Evolutionary conservation across 2,888 invertebrate genomes (phyloP).

Genomic region (Phyllotreta striolata): DNA sequence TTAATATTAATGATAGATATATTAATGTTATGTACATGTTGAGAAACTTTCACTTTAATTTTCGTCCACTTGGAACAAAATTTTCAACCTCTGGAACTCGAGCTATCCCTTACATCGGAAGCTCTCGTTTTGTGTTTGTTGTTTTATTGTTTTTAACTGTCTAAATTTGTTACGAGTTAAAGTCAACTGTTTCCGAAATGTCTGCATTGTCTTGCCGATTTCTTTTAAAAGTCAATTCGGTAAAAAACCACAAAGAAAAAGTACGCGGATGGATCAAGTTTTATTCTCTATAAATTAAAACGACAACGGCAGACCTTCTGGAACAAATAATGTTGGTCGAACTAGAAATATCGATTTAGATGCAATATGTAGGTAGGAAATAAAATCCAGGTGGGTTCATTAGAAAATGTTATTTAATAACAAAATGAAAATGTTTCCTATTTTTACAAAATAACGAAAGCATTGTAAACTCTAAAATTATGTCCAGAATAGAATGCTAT

Average conservation of each 20-base stretch:
- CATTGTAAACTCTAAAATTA: too few species aligned
- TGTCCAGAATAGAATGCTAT: not conserved
- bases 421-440: too few species aligned
- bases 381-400: not conserved
- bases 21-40: too few species aligned
- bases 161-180: slow-evolving; percentile 42
- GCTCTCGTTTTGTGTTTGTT: slow-evolving; percentile 38
- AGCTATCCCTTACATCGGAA: slow-evolving; percentile 33
- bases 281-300: not conserved
- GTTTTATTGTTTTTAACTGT: slow-evolving; percentile 40
- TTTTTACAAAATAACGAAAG: too few species aligned
- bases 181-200: slow-evolving; percentile 34
- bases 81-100: not conserved
- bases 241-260: not conserved
- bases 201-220: slow-evolving; percentile 34
- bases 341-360: too few species aligned
- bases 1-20: too few species aligned
- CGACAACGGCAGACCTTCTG: too few species aligned
- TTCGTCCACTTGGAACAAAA: slow-evolving; percentile 7
- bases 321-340: too few species aligned
- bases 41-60: not conserved
- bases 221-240: slow-evolving; percentile 1
- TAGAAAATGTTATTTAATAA: slow-evolving; percentile 3
- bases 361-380: not conserved
- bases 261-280: not conserved